Conservation (phyloP, 1,140 invertebrate species). For the Drosophila bocqueti region DNA sequence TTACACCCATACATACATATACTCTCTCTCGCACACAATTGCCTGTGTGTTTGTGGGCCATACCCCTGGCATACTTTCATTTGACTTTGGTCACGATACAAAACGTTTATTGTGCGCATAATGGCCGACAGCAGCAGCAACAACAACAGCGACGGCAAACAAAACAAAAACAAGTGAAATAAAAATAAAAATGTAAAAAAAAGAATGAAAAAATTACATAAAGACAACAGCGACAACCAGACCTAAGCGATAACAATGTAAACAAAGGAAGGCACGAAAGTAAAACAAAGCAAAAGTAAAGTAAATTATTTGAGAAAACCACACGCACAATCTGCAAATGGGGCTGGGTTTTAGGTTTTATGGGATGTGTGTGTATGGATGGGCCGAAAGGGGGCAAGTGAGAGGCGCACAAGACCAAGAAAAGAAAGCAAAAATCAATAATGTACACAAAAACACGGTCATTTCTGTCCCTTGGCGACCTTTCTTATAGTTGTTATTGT, state of each 20-base stretch:
- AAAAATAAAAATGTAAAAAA: constrained; percentile 24
- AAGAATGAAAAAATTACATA: constrained; percentile 39
- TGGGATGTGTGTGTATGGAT: neutral
- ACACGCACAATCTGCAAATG: constrained; percentile 64
- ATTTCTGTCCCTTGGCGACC: constrained; percentile 61
- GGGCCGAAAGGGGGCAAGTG: constrained; percentile 24
- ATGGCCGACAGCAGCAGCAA: constrained; percentile 49
- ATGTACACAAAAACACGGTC: constrained; percentile 74
- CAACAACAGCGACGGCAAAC: constrained; percentile 29
- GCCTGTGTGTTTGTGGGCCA: constrained; percentile 60
- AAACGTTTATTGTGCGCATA: constrained; percentile 79
- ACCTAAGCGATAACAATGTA: constrained; percentile 60
- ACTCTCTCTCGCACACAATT: constrained; percentile 15
- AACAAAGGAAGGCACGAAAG: constrained; percentile 70
- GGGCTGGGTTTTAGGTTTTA: constrained; percentile 6
- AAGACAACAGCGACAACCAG: constrained; percentile 35
- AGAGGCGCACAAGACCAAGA: constrained; percentile 54
- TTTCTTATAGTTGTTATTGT: constrained; percentile 48
- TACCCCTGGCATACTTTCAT: constrained; percentile 82
- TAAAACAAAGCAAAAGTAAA: constrained; percentile 72
- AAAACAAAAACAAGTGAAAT: constrained; percentile 46
- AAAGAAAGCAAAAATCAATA: constrained; percentile 79
- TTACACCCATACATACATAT: constrained; percentile 23
- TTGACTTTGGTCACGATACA: constrained; percentile 82
- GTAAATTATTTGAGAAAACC: constrained; percentile 75